phyloP scores from a whole-genome alignment of 2,113 vertebrate species.

The Aegithalos caudatus region DNA sequence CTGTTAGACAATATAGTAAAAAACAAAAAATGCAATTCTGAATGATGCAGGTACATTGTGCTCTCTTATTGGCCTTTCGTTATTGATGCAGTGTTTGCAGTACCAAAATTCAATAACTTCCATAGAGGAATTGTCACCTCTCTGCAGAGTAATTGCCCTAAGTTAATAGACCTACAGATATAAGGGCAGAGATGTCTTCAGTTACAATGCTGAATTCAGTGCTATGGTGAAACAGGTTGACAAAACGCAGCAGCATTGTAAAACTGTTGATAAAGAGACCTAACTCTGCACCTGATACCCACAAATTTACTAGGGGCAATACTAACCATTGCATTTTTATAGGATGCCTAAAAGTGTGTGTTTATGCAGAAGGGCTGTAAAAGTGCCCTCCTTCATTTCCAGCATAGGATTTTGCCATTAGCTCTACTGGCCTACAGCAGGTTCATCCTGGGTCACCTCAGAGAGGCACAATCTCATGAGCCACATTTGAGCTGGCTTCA shows the following conservation, averaged over 20 bases:
- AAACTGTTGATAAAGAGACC: neutral
- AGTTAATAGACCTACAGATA: conserved; percentile 21
- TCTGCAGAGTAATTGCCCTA: conserved; percentile 33
- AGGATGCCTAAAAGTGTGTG: neutral
- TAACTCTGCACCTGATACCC: neutral
- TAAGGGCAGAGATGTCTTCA: neutral
- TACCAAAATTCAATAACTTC: conserved; percentile 47
- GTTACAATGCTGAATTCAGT: neutral
- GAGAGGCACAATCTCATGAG: neutral
- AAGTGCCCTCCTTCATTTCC: neutral
- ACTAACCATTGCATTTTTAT: neutral
- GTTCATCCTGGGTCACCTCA: neutral
- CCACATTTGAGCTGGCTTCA: neutral
- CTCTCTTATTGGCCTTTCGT: neutral
- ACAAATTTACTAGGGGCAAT: neutral
- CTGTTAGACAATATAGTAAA: neutral
- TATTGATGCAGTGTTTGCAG: conserved; percentile 21
- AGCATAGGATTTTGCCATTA: neutral
- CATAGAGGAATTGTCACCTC: conserved; percentile 28
- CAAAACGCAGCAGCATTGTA: neutral
- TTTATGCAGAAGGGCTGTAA: neutral
- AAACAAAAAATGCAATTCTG: neutral
- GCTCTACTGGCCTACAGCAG: rapidly evolving
- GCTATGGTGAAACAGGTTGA: neutral
- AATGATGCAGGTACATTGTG: neutral